These are phyloP conservation scores for Drosophila melanica DNA, from an alignment of 1,140 invertebrate species.

Conservation along the genomic window DNA sequence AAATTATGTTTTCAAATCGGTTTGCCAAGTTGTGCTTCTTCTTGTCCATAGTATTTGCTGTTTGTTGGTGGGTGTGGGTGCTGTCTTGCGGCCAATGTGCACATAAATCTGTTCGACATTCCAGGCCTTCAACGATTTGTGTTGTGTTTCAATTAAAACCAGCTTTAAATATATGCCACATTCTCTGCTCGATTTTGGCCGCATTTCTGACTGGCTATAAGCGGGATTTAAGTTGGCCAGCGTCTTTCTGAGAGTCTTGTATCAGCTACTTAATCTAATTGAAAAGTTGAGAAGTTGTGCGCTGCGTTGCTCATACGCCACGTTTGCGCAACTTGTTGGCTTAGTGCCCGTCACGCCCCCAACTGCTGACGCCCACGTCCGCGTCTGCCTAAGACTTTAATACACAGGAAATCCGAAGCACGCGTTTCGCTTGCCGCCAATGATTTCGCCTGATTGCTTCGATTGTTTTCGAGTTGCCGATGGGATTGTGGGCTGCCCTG, in stretches of 20 bases:
- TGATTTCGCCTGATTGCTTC: conserved; percentile 79
- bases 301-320: conserved; percentile 36
- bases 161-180: not conserved
- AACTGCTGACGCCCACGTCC: not conserved
- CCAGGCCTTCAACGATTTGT: conserved; percentile 1
- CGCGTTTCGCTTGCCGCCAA: conserved; percentile 53
- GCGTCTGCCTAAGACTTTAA: conserved; percentile 52
- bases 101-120: conserved; percentile 44
- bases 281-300: conserved; percentile 43
- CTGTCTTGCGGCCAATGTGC: conserved; percentile 13
- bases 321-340: conserved; percentile 32
- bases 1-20: conserved; percentile 64
- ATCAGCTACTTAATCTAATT: conserved; percentile 61
- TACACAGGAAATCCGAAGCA: conserved; percentile 67
- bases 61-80: conserved; percentile 33
- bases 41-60: conserved; percentile 28
- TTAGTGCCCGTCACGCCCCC: conserved; percentile 45
- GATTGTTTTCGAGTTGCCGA: conserved; percentile 70
- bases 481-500: conserved; percentile 19
- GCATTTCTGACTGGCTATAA: not conserved
- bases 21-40: conserved; percentile 22
- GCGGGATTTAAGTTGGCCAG: conserved; percentile 6
- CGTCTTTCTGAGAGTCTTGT: not conserved
- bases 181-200: conserved; percentile 7
- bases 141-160: conserved; percentile 31